Conservation (phyloP, 2,113 vertebrate species). For the Festucalex cinctus region DNA sequence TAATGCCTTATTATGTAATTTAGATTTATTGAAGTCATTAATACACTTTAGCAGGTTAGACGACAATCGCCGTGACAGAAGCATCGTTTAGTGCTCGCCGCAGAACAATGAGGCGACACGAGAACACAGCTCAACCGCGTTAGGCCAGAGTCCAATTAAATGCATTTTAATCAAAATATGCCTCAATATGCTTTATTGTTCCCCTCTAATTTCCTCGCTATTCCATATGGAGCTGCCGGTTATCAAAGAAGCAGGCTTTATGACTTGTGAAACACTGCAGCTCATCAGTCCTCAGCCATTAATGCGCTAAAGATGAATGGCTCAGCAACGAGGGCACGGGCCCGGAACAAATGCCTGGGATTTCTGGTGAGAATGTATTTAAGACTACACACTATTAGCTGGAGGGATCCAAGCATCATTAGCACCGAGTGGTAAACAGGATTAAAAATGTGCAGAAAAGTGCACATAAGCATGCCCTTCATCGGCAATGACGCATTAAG, state of each 20-base stretch:
- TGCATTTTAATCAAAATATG: conserved; percentile 73
- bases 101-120: conserved; percentile 79
- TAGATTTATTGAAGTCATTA: conserved; percentile 94
- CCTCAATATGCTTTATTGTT: conserved; percentile 63
- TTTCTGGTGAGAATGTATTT: conserved; percentile 30
- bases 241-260: conserved; percentile 58
- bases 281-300: conserved; percentile 50
- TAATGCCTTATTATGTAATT: conserved; percentile 91
- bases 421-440: conserved; percentile 30
- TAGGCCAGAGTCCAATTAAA: conserved; percentile 65
- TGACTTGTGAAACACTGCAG: conserved; percentile 31
- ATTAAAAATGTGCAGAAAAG: conserved; percentile 33
- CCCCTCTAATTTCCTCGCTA: conserved; percentile 58
- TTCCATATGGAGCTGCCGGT: conserved; percentile 53
- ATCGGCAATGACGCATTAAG: neutral
- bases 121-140: conserved; percentile 72
- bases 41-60: conserved; percentile 90
- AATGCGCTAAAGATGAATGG: conserved; percentile 29
- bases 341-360: conserved; percentile 21
- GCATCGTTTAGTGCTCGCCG: conserved; percentile 86
- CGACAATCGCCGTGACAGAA: conserved; percentile 81
- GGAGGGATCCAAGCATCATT: conserved; percentile 31
- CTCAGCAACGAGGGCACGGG: conserved; percentile 28
- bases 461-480: conserved; percentile 5
- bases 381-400: conserved; percentile 12